Percentiles rank a stretch among this genome's conserved stretches.
These are phyloP conservation scores for Epizoanthus fatuus DNA, from an alignment of 92 coral and sea anemone genomes.

Conservation along the genomic window DNA sequence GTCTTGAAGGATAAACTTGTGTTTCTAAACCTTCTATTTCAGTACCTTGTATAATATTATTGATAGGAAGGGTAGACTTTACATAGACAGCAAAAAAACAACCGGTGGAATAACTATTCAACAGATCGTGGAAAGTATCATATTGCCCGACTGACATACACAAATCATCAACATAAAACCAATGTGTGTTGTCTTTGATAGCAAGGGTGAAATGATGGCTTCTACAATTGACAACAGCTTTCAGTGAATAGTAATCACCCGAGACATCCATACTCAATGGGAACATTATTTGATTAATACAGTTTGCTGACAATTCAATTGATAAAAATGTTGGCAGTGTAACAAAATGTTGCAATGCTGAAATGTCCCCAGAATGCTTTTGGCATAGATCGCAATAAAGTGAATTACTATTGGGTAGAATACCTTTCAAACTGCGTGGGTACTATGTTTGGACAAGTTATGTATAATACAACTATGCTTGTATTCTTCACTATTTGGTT, in stretches of 20 bases:
- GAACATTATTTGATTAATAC: conserved; percentile 33
- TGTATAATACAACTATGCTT: conserved; percentile 50
- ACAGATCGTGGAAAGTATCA: conserved; percentile 32
- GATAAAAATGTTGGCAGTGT: conserved; percentile 38
- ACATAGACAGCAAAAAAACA: conserved; percentile 61
- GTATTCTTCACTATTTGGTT: conserved; percentile 46
- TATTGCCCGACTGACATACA: conserved; percentile 25
- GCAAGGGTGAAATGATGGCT: conserved; percentile 50
- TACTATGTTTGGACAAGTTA: conserved; percentile 33
- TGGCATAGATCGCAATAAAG: conserved; percentile 50
- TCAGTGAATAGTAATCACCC: conserved; percentile 42
- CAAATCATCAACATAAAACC: conserved; percentile 51
- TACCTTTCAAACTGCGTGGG: conserved; percentile 19
- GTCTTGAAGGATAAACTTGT: neutral
- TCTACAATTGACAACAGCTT: conserved; percentile 49
- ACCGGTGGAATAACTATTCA: conserved; percentile 33
- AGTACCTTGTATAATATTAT: too few relatives aligned
- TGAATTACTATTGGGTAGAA: conserved; percentile 33
- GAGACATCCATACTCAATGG: conserved; percentile 42
- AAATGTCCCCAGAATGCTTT: conserved; percentile 42
- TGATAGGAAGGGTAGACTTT: conserved; percentile 30
- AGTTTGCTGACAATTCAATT: conserved; percentile 41
- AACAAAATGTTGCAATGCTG: conserved; percentile 53
- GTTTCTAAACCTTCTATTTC: too few relatives aligned
- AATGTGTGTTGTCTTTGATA: conserved; percentile 22